Evolutionary conservation across 92 coral and sea anemone genomes (phyloP), one percentile per base, ranked within the genome.

Genomic region (Siderastrea siderea): DNA sequence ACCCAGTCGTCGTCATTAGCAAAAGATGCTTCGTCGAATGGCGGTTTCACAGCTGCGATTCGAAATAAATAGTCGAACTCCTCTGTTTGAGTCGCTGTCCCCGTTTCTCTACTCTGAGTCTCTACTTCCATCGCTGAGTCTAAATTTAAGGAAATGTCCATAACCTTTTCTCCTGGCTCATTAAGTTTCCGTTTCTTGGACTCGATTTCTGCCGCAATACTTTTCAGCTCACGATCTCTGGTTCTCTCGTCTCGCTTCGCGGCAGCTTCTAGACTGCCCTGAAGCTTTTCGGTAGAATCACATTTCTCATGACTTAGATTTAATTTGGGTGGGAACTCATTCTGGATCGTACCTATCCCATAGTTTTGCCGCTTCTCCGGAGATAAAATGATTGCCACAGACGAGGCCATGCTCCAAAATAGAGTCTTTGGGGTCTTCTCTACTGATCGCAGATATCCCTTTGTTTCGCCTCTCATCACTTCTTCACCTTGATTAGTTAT

Each of bases 21-120:
- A 67, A 82, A 82, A 49, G 54, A 82, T 38, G 65, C 55, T 26
- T 82, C 77, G 50, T 82, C 68, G 51, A 81, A 68, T 54, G 86
- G 77, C 5, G 77, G 77, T 19, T 78, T 81, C 6, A 14, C 76
- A 69, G 65, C 60, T 19, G 74, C 65, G 81, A 17, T 81, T 47
- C 71, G 88, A 72, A 82, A 69, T 26, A 81, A 81, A 81, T 81
- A 81, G 48, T 81, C 74, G 16, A 81, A 81, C 67, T 81, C 86
- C 67, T 51, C 63, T 12, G 88, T 84, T 75, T 84, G 88, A 61
- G 82, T 82, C 50, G 66, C 49, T 75, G 79, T 75, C 79, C 49
- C 59, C n/a, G 63, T 75, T 55, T 75, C 79, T 51, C 73, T 65
- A 13, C 50, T 44, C 68, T 63, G 10, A 70, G 86, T 69, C 8